These are phyloP conservation scores for Gerosis bhagava DNA, from an alignment of 2,888 invertebrate species.

Conservation along the genomic window DNA sequence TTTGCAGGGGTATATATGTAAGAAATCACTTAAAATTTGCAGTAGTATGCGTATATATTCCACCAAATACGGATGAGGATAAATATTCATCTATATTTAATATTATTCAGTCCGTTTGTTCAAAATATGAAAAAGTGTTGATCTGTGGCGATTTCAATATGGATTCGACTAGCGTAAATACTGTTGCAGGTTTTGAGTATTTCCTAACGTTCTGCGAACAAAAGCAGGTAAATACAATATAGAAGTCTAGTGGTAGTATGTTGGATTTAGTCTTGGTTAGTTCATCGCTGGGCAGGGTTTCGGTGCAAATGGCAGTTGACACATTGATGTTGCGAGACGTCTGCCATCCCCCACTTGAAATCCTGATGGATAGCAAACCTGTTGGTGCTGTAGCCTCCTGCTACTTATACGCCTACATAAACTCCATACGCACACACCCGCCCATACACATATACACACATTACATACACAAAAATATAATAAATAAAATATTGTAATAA, in stretches of 20 bases:
- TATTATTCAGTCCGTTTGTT: not conserved
- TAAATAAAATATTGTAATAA: too few relatives aligned
- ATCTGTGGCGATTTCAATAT: conserved; percentile 1
- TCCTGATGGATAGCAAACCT: too few relatives aligned
- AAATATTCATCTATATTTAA: not conserved
- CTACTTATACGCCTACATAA: too few relatives aligned
- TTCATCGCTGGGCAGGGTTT: not conserved
- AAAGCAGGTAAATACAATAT: conserved; percentile 5
- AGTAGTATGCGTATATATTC: conserved; percentile 3
- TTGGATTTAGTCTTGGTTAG: conserved; percentile 4
- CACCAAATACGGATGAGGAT: conserved; percentile 3
- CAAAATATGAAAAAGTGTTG: not conserved
- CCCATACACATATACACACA: too few relatives aligned
- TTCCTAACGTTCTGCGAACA: conserved; percentile 2
- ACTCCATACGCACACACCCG: too few relatives aligned
- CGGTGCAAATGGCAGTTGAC: not conserved
- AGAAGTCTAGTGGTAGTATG: not conserved
- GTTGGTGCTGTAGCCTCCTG: too few relatives aligned
- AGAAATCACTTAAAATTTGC: not conserved
- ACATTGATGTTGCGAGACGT: not conserved
- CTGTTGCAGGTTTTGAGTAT: not conserved
- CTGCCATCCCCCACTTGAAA: conserved; percentile 5
- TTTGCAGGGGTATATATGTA: not conserved
- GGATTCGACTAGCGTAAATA: not conserved
- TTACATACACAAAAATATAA: too few relatives aligned